phyloP scores from a whole-genome alignment of 2,888 invertebrate species.

The Cylloceria caligata region DNA sequence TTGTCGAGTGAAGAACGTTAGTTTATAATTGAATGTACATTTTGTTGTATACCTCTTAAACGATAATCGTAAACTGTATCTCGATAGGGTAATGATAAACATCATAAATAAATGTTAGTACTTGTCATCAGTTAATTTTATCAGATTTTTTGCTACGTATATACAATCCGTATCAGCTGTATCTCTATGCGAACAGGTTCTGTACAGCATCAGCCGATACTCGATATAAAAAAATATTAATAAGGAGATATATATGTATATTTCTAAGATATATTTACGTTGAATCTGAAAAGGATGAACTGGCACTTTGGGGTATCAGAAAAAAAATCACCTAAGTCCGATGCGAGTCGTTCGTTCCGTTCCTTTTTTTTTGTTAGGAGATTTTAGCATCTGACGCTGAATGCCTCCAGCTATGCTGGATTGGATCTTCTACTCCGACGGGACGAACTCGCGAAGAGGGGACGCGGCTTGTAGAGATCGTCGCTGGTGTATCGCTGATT shows the following conservation, averaged over 20 bases:
- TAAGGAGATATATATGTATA: conserved; percentile 55
- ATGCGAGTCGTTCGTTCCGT: neutral
- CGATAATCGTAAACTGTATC: neutral
- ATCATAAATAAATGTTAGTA: conserved; percentile 18
- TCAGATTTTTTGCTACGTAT: conserved; percentile 52
- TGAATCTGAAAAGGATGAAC: conserved; percentile 31
- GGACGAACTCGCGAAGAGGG: conserved; percentile 85
- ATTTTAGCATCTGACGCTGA: conserved; percentile 70
- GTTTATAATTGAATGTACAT: neutral
- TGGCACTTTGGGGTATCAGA: conserved; percentile 40
- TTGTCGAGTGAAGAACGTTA: conserved; percentile 2
- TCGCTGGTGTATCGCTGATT: conserved; percentile 89
- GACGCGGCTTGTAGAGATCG: conserved; percentile 90
- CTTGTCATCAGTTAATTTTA: conserved; percentile 54
- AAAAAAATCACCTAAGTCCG: neutral
- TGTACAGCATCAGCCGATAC: conserved; percentile 28
- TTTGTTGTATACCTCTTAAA: neutral
- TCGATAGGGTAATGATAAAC: neutral
- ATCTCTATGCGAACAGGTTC: conserved; percentile 8
- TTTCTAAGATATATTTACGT: conserved; percentile 51
- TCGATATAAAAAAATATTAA: conserved; percentile 66
- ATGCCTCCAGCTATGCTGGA: conserved; percentile 80
- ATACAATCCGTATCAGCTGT: conserved; percentile 48
- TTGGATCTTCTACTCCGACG: conserved; percentile 85
- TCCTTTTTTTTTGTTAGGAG: too few species aligned